Evolutionary conservation across 2,797 vertebrate species (phyloP).

Genomic region (Dicrostonyx torquatus): DNA sequence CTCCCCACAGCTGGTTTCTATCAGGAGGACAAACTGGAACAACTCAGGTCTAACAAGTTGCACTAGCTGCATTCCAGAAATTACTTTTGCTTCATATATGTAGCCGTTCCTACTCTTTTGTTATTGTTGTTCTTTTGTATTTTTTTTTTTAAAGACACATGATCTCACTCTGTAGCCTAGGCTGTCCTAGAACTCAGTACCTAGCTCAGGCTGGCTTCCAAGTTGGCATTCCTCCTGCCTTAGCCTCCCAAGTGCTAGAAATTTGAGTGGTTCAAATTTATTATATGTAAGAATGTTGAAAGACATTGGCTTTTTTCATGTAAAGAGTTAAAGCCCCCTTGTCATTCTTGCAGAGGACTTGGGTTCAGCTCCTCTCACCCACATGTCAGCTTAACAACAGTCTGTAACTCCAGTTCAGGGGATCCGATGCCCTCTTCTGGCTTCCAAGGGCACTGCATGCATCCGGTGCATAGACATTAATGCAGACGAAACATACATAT

Average conservation of each 20-base stretch:
- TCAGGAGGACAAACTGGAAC: slow-evolving; percentile 65
- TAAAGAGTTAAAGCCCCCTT: background rate
- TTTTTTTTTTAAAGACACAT: background rate
- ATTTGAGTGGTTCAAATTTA: slow-evolving; percentile 9
- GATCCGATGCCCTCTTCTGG: background rate
- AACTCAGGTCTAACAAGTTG: slow-evolving; percentile 76
- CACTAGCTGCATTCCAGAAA: slow-evolving; percentile 59
- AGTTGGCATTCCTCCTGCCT: background rate
- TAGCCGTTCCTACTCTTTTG: background rate
- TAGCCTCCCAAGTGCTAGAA: background rate
- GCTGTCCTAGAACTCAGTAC: background rate
- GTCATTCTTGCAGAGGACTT: background rate
- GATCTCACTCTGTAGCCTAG: background rate
- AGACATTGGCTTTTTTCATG: slow-evolving; percentile 58
- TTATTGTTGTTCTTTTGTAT: background rate
- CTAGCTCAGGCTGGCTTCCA: background rate
- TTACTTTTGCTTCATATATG: slow-evolving; percentile 24
- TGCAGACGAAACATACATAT: background rate
- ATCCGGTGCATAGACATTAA: background rate
- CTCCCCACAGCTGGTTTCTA: slow-evolving; percentile 65
- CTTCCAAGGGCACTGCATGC: background rate
- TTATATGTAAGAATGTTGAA: slow-evolving; percentile 2
- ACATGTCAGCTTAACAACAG: background rate
- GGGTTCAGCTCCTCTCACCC: background rate
- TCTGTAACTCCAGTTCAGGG: background rate